Conservation (phyloP, 2,113 vertebrate species). For the Ammodytes marinus region DNA sequence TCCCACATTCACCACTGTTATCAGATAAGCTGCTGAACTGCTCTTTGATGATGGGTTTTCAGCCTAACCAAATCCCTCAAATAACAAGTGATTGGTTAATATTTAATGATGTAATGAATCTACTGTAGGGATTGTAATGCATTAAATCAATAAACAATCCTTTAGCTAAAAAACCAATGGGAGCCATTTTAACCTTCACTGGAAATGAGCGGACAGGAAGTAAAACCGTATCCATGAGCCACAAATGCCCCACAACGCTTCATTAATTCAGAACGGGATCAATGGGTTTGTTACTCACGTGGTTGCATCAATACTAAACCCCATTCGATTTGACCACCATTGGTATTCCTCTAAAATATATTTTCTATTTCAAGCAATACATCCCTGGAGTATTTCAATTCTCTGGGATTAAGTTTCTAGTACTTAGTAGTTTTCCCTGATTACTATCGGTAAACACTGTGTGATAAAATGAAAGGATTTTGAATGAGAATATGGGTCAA, state of each 20-base stretch:
- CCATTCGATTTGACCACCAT: background rate
- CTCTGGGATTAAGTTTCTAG: background rate
- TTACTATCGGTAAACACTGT: background rate
- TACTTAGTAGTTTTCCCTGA: background rate
- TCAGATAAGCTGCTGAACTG: background rate
- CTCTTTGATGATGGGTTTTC: background rate
- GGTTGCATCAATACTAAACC: background rate
- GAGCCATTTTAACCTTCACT: background rate
- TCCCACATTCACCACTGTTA: background rate
- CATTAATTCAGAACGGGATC: constrained; percentile 15
- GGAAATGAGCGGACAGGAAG: background rate
- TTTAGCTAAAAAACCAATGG: background rate
- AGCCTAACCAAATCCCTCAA: background rate
- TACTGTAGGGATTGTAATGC: background rate
- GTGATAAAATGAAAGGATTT: constrained; percentile 28
- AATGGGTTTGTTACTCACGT: background rate
- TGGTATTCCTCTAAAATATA: background rate
- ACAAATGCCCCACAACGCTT: background rate
- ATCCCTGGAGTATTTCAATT: background rate
- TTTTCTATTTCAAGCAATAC: background rate
- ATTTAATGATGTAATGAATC: background rate
- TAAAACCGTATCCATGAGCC: background rate
- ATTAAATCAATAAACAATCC: background rate
- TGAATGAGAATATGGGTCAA: constrained; percentile 21
- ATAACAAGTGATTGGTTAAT: background rate